Base-by-base conservation (phyloP, 2,888 invertebrate genomes). In the Microctonus aethiopoides region DNA sequence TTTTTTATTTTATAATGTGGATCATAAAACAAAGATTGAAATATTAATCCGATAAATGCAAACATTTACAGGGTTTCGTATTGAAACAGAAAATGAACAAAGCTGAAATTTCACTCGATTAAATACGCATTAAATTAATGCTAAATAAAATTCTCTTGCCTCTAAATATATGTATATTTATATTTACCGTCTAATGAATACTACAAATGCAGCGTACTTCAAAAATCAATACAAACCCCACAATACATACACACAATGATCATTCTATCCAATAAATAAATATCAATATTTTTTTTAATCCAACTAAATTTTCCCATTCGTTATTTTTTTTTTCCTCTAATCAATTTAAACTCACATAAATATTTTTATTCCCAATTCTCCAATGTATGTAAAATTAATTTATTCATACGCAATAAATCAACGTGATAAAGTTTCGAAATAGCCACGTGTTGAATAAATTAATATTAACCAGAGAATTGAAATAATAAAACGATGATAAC, bases 1-100 rank as follows among this genome's bases (percentile, higher is more conserved):
- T n/a, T n/a, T n/a, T 13, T 36, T 6, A 65, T 26, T 24, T 24
- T 16, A 6, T n/a, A n/a, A 36, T 22, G 32, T 22, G 24, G 24
- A 13, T 36, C 36, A 5, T 5, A 29, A 11, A 4, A n/a, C 29
- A 56, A 36, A n/a, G 34, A 56, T 56, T 65, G 7, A 36, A 63
- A 24, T 46, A 20, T 46, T 20, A 16, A 46, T 16, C 9, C 9
- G 46, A 46, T 46, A 16, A 16, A 20, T 46, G 16, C 7, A 16
- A 4, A 29, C 10, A 65, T 54, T 65, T 26, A 36, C 39, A 24
- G 9, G 54, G 56, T 36, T 56, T 65, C 64, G n/a, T 11, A 52
- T 34, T 63, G 36, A 7, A 20, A 65, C 54, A 11, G 26, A 65
- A 54, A 52, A 54, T 54, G 24, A 20, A 54, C 6, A 54, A 24